Evolutionary conservation across 1,140 invertebrate genomes (phyloP).

Genomic region (Lepidurus packardi): DNA sequence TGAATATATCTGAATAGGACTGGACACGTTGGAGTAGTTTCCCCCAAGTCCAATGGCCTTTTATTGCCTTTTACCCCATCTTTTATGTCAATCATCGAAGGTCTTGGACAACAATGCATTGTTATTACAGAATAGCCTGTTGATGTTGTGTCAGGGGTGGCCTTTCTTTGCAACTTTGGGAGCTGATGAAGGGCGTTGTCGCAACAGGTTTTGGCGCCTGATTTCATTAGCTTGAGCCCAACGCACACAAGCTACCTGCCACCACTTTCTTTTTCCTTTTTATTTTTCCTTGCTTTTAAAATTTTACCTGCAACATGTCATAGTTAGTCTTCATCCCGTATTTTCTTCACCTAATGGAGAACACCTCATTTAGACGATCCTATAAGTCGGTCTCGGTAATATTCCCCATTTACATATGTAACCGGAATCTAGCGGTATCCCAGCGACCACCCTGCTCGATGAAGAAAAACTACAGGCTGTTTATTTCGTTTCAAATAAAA

Average conservation of each 20-base stretch:
- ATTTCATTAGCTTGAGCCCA: conserved; percentile 11
- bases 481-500: neutral
- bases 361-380: neutral
- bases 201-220: conserved; percentile 9
- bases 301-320: neutral
- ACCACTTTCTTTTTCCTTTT: neutral
- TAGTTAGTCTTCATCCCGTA: neutral
- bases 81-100: conserved; percentile 17
- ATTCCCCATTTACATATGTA: neutral
- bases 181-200: conserved; percentile 20
- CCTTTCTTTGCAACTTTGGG: neutral
- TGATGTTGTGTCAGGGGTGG: conserved; percentile 20
- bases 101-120: conserved; percentile 10
- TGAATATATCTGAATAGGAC: neutral
- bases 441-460: conserved; percentile 6
- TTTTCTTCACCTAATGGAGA: neutral
- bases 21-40: neutral
- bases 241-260: conserved; percentile 16
- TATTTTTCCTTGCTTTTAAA: neutral
- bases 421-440: neutral
- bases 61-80: neutral
- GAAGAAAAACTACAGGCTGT: neutral
- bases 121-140: conserved; percentile 5
- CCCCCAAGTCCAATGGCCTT: neutral
- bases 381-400: neutral